Percentiles rank a stretch among this genome's conserved stretches.
Evolutionary conservation across 2,113 vertebrate species (phyloP).

Genomic region (Piliocolobus tephrosceles): DNA sequence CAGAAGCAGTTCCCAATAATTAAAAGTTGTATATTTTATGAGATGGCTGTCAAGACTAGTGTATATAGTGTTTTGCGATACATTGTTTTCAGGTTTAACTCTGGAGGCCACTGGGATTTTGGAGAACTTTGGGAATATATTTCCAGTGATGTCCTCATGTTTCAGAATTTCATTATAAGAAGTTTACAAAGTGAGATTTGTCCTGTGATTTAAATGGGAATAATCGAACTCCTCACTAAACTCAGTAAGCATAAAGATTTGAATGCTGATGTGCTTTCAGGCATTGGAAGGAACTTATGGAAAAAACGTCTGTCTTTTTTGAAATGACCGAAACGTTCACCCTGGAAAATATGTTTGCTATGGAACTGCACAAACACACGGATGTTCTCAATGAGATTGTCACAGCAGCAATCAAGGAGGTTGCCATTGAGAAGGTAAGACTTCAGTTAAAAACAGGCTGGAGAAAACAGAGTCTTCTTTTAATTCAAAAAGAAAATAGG

Average conservation of each 20-base stretch:
- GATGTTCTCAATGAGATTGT: conserved; percentile 92
- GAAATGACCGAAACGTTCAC: conserved; percentile 95
- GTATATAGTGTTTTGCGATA: not conserved
- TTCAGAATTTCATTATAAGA: not conserved
- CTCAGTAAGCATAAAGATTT: accelerated
- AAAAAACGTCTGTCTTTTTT: conserved; percentile 89
- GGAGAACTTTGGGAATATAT: not conserved
- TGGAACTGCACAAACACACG: conserved; percentile 92
- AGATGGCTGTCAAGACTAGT: accelerated
- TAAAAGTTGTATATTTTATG: not conserved
- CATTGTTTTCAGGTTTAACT: not conserved
- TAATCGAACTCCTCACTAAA: accelerated
- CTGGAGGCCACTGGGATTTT: not conserved
- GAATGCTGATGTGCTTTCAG: conserved; percentile 74
- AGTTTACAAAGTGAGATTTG: not conserved
- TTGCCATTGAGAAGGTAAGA: conserved; percentile 94
- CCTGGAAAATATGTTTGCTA: conserved; percentile 96
- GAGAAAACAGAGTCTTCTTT: not conserved
- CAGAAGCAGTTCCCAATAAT: not conserved
- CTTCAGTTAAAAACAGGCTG: not conserved
- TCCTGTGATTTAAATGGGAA: not conserved
- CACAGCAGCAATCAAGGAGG: conserved; percentile 92
- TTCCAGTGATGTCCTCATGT: not conserved
- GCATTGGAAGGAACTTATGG: conserved; percentile 96
- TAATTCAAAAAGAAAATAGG: not conserved